Conservation (phyloP, 35 echinoderm and acorn worm genomes). For the Patiria miniata region DNA sequence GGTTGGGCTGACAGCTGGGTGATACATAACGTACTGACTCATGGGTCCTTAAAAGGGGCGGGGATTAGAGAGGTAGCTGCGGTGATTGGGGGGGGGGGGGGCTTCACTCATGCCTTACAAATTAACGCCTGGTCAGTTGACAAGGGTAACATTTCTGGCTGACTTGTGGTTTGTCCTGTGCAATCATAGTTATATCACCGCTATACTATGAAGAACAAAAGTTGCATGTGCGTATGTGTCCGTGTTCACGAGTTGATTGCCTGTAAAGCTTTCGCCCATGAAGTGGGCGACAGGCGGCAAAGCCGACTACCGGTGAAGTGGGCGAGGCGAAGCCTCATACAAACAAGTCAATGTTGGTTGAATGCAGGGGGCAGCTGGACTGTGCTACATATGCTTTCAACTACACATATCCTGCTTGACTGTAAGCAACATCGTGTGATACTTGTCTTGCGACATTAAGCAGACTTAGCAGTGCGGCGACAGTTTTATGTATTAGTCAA, state of each 20-base stretch:
- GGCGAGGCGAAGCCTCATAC: too few relatives aligned
- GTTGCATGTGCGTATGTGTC: too few relatives aligned
- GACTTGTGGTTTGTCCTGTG: not conserved
- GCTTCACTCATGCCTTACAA: not conserved
- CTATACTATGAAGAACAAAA: too few relatives aligned
- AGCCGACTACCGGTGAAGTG: too few relatives aligned
- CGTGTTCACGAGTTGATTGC: too few relatives aligned
- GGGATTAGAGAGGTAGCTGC: not conserved
- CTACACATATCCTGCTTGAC: not conserved
- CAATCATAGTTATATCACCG: too few relatives aligned
- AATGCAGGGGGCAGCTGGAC: not conserved
- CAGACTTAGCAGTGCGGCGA: too few relatives aligned
- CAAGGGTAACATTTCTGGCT: not conserved
- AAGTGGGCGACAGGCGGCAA: not conserved
- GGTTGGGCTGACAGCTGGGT: not conserved
- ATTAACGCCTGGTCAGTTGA: not conserved
- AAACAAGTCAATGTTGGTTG: not conserved
- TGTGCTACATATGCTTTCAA: not conserved
- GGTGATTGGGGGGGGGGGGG: not conserved
- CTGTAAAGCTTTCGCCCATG: too few relatives aligned
- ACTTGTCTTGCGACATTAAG: too few relatives aligned
- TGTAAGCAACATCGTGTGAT: conserved; percentile 1
- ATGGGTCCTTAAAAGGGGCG: not conserved
- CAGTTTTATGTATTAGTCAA: too few relatives aligned
- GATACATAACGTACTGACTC: conserved; percentile 8